Evolutionary conservation across 2,888 invertebrate species (phyloP), one percentile per base, ranked within the genome.

Genomic region (Drosophila barbarae): DNA sequence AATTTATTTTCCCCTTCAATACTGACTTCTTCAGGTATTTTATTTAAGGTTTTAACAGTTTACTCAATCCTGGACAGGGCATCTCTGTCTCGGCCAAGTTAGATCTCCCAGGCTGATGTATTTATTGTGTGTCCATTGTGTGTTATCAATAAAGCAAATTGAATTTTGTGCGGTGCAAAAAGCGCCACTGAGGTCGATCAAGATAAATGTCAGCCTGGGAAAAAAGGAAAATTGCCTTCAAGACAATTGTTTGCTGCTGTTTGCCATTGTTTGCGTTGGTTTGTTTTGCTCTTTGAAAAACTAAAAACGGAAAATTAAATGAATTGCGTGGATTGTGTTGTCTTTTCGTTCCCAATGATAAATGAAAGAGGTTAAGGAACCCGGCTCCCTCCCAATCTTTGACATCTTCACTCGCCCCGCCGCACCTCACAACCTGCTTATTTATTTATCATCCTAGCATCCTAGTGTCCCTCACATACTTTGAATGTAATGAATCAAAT

Each of bases 101-200:
- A 38, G 55, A 56, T 28, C 60, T 49, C 15, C 9, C 46, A 21
- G 1, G 5, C 49, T 26, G 60, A 49, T 60, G 49, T 69, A 58
- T 60, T 71, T 58, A 68, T 68, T 76, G 70, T 74, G 52, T 65
- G 53, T 69, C 65, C 67, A 63, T 78, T 76, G 55, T 70, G 77
- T 64, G 76, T 57, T 76, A 83, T 76, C 84, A 79, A 81, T 81
- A 81, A 77, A 84, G 76, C 77, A 84, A 84, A 84, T 81, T 81
- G 84, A 81, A 84, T 81, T 72, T 78, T 61, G 47, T 74, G 67
- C 74, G 72, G 67, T 69, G 76, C 73, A 82, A 78, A 78, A 79
- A 77, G 68, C 74, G 77, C 76, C 83, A 83, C 83, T 72, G 76
- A 69, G 76, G 67, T 76, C 79, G 81, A 81, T 77, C 79, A 70